These are phyloP conservation scores for Drosophila miranda DNA, from an alignment of 1,140 invertebrate genomes.

Conservation along the genomic window DNA sequence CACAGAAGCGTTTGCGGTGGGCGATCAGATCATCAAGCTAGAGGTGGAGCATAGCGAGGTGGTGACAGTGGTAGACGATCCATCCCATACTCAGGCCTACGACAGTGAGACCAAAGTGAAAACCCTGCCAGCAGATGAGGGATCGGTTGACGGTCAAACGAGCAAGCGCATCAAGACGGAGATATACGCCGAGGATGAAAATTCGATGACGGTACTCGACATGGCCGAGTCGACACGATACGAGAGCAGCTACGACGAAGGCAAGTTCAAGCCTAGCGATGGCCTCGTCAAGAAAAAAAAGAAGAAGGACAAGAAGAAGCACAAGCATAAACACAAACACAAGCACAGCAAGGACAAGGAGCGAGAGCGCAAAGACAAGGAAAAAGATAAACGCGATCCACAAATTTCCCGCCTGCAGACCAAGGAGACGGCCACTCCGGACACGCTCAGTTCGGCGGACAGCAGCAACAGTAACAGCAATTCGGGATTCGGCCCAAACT, in stretches of 20 bases:
- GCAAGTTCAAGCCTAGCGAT: constrained; percentile 49
- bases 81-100: constrained; percentile 56
- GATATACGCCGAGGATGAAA: constrained; percentile 62
- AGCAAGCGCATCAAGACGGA: constrained; percentile 58
- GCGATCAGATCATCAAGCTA: constrained; percentile 71
- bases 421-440: constrained; percentile 84
- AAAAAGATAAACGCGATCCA: constrained; percentile 82
- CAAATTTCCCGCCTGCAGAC: constrained; percentile 79
- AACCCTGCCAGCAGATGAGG: constrained; percentile 25
- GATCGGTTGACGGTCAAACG: constrained; percentile 18
- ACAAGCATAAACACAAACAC: constrained; percentile 90
- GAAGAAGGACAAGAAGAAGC: constrained; percentile 92
- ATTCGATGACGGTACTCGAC: constrained; percentile 59
- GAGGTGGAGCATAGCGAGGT: constrained; percentile 74
- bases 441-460: constrained; percentile 85
- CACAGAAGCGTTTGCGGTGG: constrained; percentile 74
- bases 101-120: constrained; percentile 65
- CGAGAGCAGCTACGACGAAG: constrained; percentile 69
- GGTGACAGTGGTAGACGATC: constrained; percentile 59
- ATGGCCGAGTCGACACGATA: constrained; percentile 51
- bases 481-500: constrained; percentile 53
- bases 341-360: constrained; percentile 86
- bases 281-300: constrained; percentile 87
- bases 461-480: constrained; percentile 82
- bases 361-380: constrained; percentile 85